Evolutionary conservation across 2,888 invertebrate species (phyloP).

Genomic region (Physocephala rufipes): DNA sequence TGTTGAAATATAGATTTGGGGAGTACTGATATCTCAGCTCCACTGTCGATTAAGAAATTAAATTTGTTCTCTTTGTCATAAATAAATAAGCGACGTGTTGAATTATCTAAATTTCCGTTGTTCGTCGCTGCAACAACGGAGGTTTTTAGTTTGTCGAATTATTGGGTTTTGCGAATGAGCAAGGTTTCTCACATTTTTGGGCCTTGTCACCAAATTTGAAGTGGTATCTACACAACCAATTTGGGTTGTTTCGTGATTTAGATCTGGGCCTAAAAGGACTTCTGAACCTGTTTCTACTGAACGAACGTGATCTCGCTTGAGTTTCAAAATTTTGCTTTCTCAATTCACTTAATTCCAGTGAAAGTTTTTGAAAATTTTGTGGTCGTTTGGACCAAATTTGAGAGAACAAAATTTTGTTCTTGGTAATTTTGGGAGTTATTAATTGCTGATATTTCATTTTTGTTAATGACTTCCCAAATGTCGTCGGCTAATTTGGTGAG

Average conservation of each 20-base stretch:
- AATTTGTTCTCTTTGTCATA: not conserved
- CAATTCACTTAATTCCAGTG: too few species aligned
- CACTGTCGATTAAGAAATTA: conserved; percentile 15
- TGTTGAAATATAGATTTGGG: not conserved
- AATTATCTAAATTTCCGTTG: not conserved
- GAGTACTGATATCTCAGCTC: conserved; percentile 14
- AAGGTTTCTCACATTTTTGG: conserved; percentile 35
- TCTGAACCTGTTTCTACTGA: too few species aligned
- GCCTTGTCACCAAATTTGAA: conserved; percentile 39
- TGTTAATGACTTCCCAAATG: not conserved
- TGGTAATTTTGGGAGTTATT: too few species aligned
- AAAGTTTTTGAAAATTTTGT: too few species aligned
- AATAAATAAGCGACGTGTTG: not conserved
- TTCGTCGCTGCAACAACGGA: not conserved
- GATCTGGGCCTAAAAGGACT: too few species aligned
- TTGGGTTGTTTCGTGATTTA: not conserved
- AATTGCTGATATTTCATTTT: not conserved
- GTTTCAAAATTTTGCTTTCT: too few species aligned
- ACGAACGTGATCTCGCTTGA: too few species aligned
- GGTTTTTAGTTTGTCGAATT: not conserved
- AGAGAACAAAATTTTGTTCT: not conserved
- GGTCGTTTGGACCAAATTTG: not conserved
- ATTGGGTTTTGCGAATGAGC: not conserved
- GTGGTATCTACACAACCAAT: conserved; percentile 39
- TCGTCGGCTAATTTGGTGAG: not conserved